phyloP scores from a whole-genome alignment of 2,888 invertebrate genomes.

The Craniophora ligustri region DNA sequence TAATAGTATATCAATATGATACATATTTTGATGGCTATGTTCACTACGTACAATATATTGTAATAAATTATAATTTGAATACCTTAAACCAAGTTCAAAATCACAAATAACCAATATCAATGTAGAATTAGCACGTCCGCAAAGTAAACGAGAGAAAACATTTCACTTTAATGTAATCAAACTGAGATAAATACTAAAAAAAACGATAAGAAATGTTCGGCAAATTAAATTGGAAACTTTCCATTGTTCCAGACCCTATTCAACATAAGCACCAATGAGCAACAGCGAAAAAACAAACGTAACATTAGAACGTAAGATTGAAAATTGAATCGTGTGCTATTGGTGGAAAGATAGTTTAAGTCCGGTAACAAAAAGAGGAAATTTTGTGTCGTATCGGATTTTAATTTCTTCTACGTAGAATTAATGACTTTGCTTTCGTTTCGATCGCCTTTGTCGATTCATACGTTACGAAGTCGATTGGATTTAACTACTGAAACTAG shows the following conservation, averaged over 20 bases:
- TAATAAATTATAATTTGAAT: not conserved
- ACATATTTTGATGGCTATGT: not conserved
- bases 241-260: slow-evolving; percentile 54
- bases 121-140: slow-evolving; percentile 54
- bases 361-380: slow-evolving; percentile 69
- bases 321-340: slow-evolving; percentile 18
- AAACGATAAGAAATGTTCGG: slow-evolving; percentile 82
- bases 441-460: slow-evolving; percentile 69
- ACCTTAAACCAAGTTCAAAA: slow-evolving; percentile 5
- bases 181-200: slow-evolving; percentile 82
- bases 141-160: slow-evolving; percentile 60
- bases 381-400: slow-evolving; percentile 87
- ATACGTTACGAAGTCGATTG: slow-evolving; percentile 75
- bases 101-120: slow-evolving; percentile 21
- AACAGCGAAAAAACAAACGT: slow-evolving; percentile 45
- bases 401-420: slow-evolving; percentile 85
- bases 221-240: slow-evolving; percentile 86
- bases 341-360: slow-evolving; percentile 56
- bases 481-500: slow-evolving; percentile 51
- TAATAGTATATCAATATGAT: too few relatives aligned
- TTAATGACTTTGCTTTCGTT: slow-evolving; percentile 83
- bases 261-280: slow-evolving; percentile 42
- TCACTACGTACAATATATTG: not conserved
- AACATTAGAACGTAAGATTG: slow-evolving; percentile 1
- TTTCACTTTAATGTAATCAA: slow-evolving; percentile 82